Base-by-base conservation (phyloP, 2,797 vertebrate species). In the Hipposideros larvatus region DNA sequence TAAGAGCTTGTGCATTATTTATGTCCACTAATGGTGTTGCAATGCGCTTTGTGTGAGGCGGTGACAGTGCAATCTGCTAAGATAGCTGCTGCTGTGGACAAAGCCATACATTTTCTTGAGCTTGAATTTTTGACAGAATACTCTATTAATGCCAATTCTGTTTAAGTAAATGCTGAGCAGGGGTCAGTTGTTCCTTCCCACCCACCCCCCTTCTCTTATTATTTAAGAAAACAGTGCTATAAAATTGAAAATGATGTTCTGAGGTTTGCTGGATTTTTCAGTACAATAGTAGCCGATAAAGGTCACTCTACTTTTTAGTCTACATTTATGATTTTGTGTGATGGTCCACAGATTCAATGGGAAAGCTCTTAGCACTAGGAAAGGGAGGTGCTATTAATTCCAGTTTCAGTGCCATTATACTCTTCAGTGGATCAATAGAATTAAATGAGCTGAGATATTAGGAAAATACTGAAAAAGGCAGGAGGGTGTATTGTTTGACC, bases 1-100 rank as follows among this genome's bases (percentile, higher is more conserved):
- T 99, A 99, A 99, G 98, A 99, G 98, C 98, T 98, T 98, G 98
- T 99, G 99, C 99, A 99, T 99, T 99, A 99, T 99, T 99, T 99
- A 99, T 99, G 99, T 98, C 98, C 99, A 99, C 99, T 99, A 99
- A 99, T 99, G 99, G 99, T 98, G 99, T 99, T 99, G 99, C 99
- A 98, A 98, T 99, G 99, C 98, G 99, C 98, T 98, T 98, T 98
- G 99, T 99, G 99, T 99, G 99, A 99, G 99, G 99, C 99, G 98
- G 99, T 99, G 99, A 98, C 99, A 99, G 98, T 98, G 99, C 99
- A 99, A 99, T 99, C 99, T 98, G 99, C 99, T 99, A 99, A 99
- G 99, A 99, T 99, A 99, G 99, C 99, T 98, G 98, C 99, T 98
- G 99, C 99, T 99, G 99, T 99, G 99, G 99, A 99, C 99, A 99